These are phyloP conservation scores for Botrylloides violaceus DNA, from an alignment of 23 tunicate genomes.

Conservation along the genomic window DNA sequence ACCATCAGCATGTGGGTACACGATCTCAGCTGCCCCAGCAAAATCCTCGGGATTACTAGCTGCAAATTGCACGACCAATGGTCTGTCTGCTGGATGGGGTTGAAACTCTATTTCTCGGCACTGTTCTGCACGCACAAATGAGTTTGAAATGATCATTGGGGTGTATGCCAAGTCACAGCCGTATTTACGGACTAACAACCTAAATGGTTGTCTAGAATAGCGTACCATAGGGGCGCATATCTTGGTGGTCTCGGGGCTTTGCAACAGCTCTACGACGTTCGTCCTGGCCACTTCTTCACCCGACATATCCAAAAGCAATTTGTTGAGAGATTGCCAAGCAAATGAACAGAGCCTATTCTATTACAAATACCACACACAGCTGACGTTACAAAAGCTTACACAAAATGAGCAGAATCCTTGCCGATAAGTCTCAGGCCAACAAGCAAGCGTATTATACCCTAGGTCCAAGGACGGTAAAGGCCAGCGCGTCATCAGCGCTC, in stretches of 20 bases:
- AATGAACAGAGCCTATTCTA: background rate
- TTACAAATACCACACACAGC: too few relatives aligned
- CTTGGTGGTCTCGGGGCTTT: constrained; percentile 21
- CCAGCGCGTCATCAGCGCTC: too few relatives aligned
- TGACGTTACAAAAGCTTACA: too few relatives aligned
- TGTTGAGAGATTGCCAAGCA: too few relatives aligned
- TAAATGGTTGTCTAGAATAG: constrained; percentile 75
- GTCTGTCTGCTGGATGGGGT: constrained; percentile 44
- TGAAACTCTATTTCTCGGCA: constrained; percentile 68
- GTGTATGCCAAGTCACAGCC: constrained; percentile 79
- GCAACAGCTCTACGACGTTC: constrained; percentile 27
- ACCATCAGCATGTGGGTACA: constrained; percentile 74
- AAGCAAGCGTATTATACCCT: too few relatives aligned
- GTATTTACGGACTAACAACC: constrained; percentile 61
- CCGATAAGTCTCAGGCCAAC: too few relatives aligned
- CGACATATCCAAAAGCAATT: background rate
- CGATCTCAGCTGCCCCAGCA: constrained; percentile 62
- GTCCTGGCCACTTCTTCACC: background rate
- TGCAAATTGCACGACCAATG: constrained; percentile 91
- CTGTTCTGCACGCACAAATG: constrained; percentile 59
- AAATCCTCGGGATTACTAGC: constrained; percentile 69
- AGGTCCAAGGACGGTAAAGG: too few relatives aligned
- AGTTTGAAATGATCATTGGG: constrained; percentile 90
- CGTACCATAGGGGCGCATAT: constrained; percentile 99
- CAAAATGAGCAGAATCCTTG: too few relatives aligned